Evolutionary conservation across 2,113 vertebrate species (phyloP), one percentile per base, ranked within the genome.

Genomic region (Arothron firmamentum): DNA sequence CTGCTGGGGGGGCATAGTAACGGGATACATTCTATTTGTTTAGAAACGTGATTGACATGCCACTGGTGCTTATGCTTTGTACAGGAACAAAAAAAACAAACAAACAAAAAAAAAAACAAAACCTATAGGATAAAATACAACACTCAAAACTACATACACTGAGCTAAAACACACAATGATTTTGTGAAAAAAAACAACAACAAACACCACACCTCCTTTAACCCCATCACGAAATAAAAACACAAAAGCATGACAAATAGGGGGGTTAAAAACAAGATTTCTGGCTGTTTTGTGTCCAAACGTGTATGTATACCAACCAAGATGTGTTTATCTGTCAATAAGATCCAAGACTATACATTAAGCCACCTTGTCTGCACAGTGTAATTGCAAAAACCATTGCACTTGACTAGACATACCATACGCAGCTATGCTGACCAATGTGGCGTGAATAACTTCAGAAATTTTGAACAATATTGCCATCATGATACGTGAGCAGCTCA

Each of bases 1-100:
- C 55, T 16, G 34, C 34, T n/a, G 69, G 74, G 74, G 64, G 85
- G 86, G 79, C 72, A 78, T 82, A 74, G 71, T 84, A 82, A 88
- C 77, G 74, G 80, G 79, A 85, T 90, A 92, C 91, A 91, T 92
- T 90, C 90, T 83, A 81, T 79, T 89, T 41, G 18, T 78, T 81
- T 81, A 87, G 81, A 85, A 83, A 78, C 25, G 82, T 83, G 82
- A 89, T 86, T 82, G 86, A 89, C 88, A 88, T 88, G 87, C 84
- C 85, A 85, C 77, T 80, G 84, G 78, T 78, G 78, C 81, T 80
- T 82, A 70, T 75, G 80, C 67, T 78, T 80, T 25, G 47, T 70
- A 80, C 75, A 88, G 72, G 67, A 78, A 80, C 8, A 31, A 31
- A 9, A 38, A 38, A 38, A 38, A 38, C n/a, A 10, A 8, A 8